Conservation (phyloP, 1,140 invertebrate genomes). For the Ceratina calcarata region DNA sequence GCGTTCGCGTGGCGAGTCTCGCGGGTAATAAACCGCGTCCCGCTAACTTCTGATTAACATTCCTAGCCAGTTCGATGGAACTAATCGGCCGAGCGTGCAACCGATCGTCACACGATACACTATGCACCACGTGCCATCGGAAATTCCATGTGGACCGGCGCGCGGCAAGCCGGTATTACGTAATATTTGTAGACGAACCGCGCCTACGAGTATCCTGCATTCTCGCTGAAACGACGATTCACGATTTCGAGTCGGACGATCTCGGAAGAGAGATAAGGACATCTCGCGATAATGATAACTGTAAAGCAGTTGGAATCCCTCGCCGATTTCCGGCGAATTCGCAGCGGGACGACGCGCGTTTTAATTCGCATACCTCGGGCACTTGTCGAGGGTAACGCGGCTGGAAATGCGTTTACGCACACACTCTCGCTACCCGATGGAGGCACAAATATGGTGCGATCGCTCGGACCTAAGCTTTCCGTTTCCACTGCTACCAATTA, state of each 20-base stretch:
- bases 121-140: constrained; percentile 35
- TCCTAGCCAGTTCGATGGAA: constrained; percentile 44
- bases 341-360: too few species aligned
- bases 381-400: constrained; percentile 1
- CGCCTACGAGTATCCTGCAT: constrained; percentile 24
- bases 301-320: too few species aligned
- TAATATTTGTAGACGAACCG: constrained; percentile 26
- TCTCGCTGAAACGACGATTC: background rate
- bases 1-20: constrained; percentile 34
- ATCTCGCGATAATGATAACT: too few species aligned
- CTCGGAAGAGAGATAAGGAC: too few species aligned
- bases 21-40: constrained; percentile 50
- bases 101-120: constrained; percentile 14
- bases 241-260: background rate
- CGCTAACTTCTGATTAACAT: constrained; percentile 63
- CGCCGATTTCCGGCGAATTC: too few species aligned
- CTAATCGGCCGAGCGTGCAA: constrained; percentile 51
- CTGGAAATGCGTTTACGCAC: constrained; percentile 2
- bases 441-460: constrained; percentile 65
- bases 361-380: background rate
- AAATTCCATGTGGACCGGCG: constrained; percentile 15
- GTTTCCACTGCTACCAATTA: background rate
- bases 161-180: constrained; percentile 1
- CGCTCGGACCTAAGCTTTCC: constrained; percentile 19
- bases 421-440: constrained; percentile 43